Conservation (phyloP, 1,140 invertebrate species). For the Parasteatoda tepidariorum region DNA sequence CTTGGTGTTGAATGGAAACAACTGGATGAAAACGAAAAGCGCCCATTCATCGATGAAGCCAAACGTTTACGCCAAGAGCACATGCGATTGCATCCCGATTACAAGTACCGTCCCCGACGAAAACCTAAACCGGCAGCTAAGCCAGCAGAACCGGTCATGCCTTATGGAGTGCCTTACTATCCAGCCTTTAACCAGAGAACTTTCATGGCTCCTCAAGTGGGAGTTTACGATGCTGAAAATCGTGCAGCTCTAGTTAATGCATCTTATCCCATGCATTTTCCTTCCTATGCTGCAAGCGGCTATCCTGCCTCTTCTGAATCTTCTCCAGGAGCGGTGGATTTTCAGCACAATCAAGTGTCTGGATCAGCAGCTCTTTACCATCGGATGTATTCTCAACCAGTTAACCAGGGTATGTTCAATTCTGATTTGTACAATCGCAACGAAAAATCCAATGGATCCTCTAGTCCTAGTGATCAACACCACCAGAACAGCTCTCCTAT, state of each 20-base stretch:
- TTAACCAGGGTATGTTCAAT: no score
- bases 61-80: constrained; percentile 68
- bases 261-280: no score
- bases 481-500: not conserved
- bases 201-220: not conserved
- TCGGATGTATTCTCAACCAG: no score
- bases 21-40: constrained; percentile 70
- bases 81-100: constrained; percentile 69
- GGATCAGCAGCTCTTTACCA: no score
- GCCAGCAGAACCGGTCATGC: constrained; percentile 63
- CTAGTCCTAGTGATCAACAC: not conserved
- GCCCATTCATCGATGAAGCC: constrained; percentile 74
- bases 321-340: no score
- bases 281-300: no score
- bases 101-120: constrained; percentile 67
- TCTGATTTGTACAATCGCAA: no score
- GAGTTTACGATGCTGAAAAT: constrained; percentile 15
- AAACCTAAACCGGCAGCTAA: constrained; percentile 69
- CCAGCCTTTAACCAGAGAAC: not conserved
- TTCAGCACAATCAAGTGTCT: no score
- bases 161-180: not conserved
- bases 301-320: no score
- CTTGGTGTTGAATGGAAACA: constrained; percentile 71
- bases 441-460: not conserved
- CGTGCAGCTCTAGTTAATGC: not conserved